A percentile compares a stretch with the other conserved stretches of the same genome.
Conservation (phyloP, 2,888 invertebrate genomes). For the Meandrusa payeni region DNA sequence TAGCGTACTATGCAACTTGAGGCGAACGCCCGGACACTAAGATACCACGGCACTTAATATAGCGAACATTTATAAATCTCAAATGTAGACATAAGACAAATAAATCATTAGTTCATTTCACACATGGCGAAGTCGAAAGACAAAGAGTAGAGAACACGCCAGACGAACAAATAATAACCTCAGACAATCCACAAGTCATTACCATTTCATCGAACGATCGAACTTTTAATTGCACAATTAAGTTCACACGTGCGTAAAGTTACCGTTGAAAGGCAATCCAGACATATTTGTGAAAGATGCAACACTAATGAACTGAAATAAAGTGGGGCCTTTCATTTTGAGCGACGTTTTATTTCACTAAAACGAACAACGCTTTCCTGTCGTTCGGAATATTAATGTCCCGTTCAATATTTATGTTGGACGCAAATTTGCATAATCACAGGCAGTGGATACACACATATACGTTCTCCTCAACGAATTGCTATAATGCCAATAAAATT, state of each 20-base stretch:
- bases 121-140: too few relatives aligned
- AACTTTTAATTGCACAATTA: slow-evolving; percentile 24
- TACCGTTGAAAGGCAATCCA: slow-evolving; percentile 16
- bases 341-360: slow-evolving; percentile 47
- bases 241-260: slow-evolving; percentile 13
- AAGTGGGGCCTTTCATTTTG: slow-evolving; percentile 38
- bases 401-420: slow-evolving; percentile 79
- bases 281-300: slow-evolving; percentile 25
- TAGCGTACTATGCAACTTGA: too few relatives aligned
- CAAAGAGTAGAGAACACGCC: too few relatives aligned
- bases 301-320: slow-evolving; percentile 36
- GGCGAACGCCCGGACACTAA: too few relatives aligned
- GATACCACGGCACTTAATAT: too few relatives aligned
- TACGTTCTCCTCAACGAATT: slow-evolving; percentile 46
- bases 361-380: slow-evolving; percentile 74
- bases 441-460: slow-evolving; percentile 58
- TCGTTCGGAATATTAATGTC: slow-evolving; percentile 76
- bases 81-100: too few relatives aligned
- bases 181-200: slow-evolving; percentile 10
- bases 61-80: too few relatives aligned
- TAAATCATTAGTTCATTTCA: too few relatives aligned
- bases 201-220: slow-evolving; percentile 18
- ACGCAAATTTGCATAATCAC: slow-evolving; percentile 79
- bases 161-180: too few relatives aligned
- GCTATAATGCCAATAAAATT: slow-evolving; percentile 73